phyloP scores from a whole-genome alignment of 2,888 invertebrate species.

The Drosophila atripex region DNA sequence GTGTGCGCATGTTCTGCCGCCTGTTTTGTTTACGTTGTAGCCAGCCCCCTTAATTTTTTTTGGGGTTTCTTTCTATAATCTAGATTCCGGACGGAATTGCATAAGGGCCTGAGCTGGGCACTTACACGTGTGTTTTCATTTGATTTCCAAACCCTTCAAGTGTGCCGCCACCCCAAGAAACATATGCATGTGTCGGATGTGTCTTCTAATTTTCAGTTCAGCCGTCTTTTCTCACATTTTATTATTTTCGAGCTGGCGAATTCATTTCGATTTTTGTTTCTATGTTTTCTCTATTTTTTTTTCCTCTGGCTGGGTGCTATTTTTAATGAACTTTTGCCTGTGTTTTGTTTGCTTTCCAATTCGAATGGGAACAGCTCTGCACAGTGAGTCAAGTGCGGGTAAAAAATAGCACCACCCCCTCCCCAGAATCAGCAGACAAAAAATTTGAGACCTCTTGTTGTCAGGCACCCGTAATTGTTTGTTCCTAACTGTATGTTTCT shows the following conservation, averaged over 20 bases:
- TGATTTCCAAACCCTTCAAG: constrained; percentile 73
- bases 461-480: constrained; percentile 34
- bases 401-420: constrained; percentile 11
- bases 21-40: constrained; percentile 34
- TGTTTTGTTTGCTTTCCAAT: constrained; percentile 49
- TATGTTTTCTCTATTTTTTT: constrained; percentile 9
- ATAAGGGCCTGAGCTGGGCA: constrained; percentile 36
- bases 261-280: constrained; percentile 26
- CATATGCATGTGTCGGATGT: constrained; percentile 4
- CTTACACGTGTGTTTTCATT: constrained; percentile 63
- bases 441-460: constrained; percentile 13
- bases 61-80: constrained; percentile 10
- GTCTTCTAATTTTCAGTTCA: neutral
- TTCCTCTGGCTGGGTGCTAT: constrained; percentile 56
- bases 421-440: neutral
- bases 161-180: constrained; percentile 41
- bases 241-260: constrained; percentile 47
- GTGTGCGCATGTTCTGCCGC: constrained; percentile 28
- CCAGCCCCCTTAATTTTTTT: constrained; percentile 7
- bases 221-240: constrained; percentile 27
- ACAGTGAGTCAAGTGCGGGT: constrained; percentile 54
- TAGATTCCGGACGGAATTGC: constrained; percentile 39
- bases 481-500: constrained; percentile 3
- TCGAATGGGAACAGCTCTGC: constrained; percentile 49
- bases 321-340: constrained; percentile 60